phyloP scores from a whole-genome alignment of 2,797 vertebrate genomes.

The Ctenopoma multispine region DNA sequence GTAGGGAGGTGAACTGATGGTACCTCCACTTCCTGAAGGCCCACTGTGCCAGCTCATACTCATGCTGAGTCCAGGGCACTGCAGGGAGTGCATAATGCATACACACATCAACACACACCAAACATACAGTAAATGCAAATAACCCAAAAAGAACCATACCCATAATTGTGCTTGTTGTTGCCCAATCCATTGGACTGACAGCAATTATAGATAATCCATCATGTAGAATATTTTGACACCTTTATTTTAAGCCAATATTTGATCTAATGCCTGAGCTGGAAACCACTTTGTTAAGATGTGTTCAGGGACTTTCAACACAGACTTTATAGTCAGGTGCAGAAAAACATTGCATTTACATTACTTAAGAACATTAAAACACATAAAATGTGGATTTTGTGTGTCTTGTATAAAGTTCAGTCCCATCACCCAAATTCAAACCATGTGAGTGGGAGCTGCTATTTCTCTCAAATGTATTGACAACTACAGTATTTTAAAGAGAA shows the following conservation, averaged over 20 bases:
- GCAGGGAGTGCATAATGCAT: conserved; percentile 22
- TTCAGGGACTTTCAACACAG: background rate
- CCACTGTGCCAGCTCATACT: conserved; percentile 96
- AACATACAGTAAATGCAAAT: background rate
- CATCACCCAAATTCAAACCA: background rate
- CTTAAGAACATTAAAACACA: background rate
- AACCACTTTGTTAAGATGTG: background rate
- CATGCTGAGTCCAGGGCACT: conserved; percentile 97
- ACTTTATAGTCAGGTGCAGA: conserved; percentile 9
- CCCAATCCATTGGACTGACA: background rate
- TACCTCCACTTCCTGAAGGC: conserved; percentile 98
- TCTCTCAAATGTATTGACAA: too few species aligned
- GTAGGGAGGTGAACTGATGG: conserved; percentile 97
- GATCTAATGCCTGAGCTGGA: background rate
- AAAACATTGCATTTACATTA: background rate
- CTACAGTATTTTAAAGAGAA: background rate
- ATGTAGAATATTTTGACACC: background rate
- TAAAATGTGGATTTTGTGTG: background rate
- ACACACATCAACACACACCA: background rate
- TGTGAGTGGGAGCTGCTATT: background rate
- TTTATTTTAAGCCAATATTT: conserved; percentile 7
- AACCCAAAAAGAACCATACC: conserved; percentile 23
- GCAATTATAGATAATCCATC: background rate
- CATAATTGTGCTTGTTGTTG: conserved; percentile 33
- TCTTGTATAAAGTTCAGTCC: background rate